Percentiles rank a stretch among this genome's conserved stretches.
Evolutionary conservation across 2,888 invertebrate genomes (phyloP).

Genomic region (Thymelicus sylvestris): DNA sequence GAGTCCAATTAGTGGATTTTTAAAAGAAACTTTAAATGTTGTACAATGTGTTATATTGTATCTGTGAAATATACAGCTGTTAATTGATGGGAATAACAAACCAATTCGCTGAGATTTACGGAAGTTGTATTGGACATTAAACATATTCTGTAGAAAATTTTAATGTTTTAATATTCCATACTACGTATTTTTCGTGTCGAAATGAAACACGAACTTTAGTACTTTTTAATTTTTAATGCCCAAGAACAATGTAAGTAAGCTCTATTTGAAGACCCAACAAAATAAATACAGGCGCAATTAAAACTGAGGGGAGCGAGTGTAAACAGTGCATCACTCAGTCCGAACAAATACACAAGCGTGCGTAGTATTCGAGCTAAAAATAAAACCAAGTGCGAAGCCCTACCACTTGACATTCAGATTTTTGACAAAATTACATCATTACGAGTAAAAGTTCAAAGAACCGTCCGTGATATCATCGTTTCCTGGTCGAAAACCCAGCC

Average conservation of each 20-base stretch:
- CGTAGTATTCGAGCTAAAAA: constrained; percentile 62
- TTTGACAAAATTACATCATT: constrained; percentile 52
- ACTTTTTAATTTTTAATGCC: background rate
- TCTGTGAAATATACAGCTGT: no score
- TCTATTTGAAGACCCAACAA: constrained; percentile 13
- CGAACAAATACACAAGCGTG: constrained; percentile 26
- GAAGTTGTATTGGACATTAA: no score
- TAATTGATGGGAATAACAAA: no score
- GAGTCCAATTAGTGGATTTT: no score
- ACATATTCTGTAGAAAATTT: no score
- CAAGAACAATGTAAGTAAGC: constrained; percentile 14
- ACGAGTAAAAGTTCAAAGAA: constrained; percentile 60
- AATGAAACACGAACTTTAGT: background rate
- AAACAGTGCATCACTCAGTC: constrained; percentile 32
- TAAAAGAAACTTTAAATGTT: no score
- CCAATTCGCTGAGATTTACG: no score
- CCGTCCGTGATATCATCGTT: constrained; percentile 71
- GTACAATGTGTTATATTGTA: no score
- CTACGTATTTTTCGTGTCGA: no score
- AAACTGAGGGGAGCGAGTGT: constrained; percentile 31
- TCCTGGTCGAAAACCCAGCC: constrained; percentile 63
- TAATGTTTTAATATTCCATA: no score
- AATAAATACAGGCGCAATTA: constrained; percentile 34
- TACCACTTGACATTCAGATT: constrained; percentile 40
- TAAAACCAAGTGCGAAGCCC: constrained; percentile 64